Evolutionary conservation across 2,113 vertebrate species (phyloP).

Genomic region (Psephotus haematonotus): DNA sequence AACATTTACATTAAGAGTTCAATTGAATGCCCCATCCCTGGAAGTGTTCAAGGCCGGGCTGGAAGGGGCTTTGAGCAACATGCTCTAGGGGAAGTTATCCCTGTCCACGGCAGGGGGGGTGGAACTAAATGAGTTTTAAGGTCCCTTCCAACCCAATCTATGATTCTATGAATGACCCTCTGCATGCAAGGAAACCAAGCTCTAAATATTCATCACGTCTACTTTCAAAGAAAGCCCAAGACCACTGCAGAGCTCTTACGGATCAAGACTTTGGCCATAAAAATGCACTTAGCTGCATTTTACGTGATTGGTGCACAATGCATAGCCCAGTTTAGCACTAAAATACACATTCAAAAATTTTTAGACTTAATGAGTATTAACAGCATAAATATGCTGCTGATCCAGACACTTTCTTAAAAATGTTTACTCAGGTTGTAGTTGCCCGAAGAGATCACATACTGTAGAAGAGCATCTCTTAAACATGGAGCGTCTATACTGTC

Average conservation of each 20-base stretch:
- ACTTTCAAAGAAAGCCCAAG: neutral
- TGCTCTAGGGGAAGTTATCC: neutral
- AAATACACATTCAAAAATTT: neutral
- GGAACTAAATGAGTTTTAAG: neutral
- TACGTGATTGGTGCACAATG: neutral
- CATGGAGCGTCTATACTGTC: neutral
- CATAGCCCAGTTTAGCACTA: neutral
- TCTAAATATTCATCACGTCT: neutral
- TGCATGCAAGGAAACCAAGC: neutral
- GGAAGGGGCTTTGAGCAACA: neutral
- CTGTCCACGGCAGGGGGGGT: neutral
- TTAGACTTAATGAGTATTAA: neutral
- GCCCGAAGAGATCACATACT: neutral
- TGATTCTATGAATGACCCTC: neutral
- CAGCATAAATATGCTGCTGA: neutral
- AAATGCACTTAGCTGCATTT: neutral
- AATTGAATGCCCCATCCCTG: neutral
- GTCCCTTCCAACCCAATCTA: neutral
- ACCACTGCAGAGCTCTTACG: neutral
- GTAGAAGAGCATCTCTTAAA: neutral
- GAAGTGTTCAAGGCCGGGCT: neutral
- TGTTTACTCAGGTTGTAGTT: neutral
- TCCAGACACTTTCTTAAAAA: neutral
- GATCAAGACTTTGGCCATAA: neutral
- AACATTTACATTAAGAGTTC: neutral